Percentiles rank a stretch among this genome's conserved stretches.
Evolutionary conservation across 2,888 invertebrate species (phyloP).

Genomic region (Drosophila cracens): DNA sequence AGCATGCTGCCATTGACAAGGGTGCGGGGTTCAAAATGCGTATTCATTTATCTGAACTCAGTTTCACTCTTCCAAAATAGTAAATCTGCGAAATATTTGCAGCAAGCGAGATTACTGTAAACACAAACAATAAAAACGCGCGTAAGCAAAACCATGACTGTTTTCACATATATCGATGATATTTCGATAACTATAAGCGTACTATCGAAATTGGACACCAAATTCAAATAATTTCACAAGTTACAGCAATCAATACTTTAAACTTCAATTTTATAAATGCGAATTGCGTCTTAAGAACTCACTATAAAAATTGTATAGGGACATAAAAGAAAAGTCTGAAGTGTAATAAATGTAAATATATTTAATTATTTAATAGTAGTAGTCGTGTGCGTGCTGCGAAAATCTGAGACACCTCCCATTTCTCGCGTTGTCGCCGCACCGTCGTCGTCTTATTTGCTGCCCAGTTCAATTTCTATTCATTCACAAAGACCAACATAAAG

Average conservation of each 20-base stretch:
- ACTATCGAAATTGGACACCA: background rate
- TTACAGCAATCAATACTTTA: background rate
- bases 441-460: conserved; percentile 33
- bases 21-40: conserved; percentile 76
- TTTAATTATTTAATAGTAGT: conserved; percentile 21
- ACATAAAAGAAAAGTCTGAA: no score
- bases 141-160: conserved; percentile 7
- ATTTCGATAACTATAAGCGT: conserved; percentile 2
- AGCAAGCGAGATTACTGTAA: background rate
- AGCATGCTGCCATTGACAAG: conserved; percentile 82
- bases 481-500: conserved; percentile 24
- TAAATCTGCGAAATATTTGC: background rate
- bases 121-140: conserved; percentile 5
- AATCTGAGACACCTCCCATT: conserved; percentile 48
- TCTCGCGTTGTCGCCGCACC: conserved; percentile 66
- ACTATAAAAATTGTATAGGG: no score
- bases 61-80: background rate
- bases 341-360: no score
- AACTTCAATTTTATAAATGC: background rate
- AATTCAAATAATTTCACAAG: background rate
- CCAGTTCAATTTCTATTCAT: conserved; percentile 50
- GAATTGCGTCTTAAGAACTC: background rate
- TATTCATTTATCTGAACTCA: conserved; percentile 23
- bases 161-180: conserved; percentile 8
- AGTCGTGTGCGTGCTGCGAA: conserved; percentile 67